phyloP scores from a whole-genome alignment of 2,888 invertebrate genomes.

The Acleris laterana region DNA sequence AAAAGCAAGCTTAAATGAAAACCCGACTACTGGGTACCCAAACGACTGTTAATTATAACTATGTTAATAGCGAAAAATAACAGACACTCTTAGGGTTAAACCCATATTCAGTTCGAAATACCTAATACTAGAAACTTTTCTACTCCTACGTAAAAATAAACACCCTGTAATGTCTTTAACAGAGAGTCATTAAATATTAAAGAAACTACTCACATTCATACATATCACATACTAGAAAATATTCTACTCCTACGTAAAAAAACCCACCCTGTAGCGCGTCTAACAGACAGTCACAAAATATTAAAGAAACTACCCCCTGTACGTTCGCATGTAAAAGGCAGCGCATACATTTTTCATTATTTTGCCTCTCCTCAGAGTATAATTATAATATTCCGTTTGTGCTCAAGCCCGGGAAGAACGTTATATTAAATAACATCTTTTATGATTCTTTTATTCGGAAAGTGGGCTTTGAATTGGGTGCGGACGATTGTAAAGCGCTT shows the following conservation, averaged over 20 bases:
- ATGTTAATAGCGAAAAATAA: too few species aligned
- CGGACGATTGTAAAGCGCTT: constrained; percentile 20
- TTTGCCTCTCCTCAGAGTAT: constrained; percentile 15
- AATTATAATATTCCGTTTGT: constrained; percentile 37
- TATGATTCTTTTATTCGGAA: constrained; percentile 16
- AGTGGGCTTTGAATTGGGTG: constrained; percentile 9
- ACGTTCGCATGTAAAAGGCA: constrained; percentile 11
- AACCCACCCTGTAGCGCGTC: too few species aligned
- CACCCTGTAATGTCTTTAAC: too few species aligned
- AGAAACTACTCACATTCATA: neutral
- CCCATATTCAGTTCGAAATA: too few species aligned
- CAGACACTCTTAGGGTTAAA: too few species aligned
- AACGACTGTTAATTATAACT: too few species aligned
- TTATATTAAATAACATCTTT: constrained; percentile 25
- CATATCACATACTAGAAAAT: too few species aligned
- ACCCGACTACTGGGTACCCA: too few species aligned
- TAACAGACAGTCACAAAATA: neutral
- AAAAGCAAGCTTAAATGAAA: too few species aligned
- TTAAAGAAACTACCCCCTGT: neutral
- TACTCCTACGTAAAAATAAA: too few species aligned
- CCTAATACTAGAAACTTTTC: too few species aligned
- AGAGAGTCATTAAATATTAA: neutral
- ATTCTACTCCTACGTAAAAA: too few species aligned
- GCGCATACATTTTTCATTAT: constrained; percentile 24
- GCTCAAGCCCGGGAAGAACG: constrained; percentile 14